Conservation (phyloP, 2,797 vertebrate genomes). For the Oophaga sylvatica region DNA sequence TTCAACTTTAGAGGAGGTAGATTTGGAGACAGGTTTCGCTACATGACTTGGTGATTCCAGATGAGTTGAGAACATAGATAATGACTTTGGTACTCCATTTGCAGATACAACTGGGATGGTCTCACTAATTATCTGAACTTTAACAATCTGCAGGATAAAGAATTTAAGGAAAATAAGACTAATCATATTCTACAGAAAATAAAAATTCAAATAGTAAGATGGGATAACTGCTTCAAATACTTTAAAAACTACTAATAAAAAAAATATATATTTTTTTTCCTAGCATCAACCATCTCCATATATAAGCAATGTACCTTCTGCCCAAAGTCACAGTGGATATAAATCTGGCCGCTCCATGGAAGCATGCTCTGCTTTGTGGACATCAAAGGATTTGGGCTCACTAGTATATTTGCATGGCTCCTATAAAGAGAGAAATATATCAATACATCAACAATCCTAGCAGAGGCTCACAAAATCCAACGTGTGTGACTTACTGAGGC, state of each 20-base stretch:
- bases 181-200: background rate
- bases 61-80: constrained; percentile 69
- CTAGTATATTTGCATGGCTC: constrained; percentile 84
- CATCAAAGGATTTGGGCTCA: constrained; percentile 91
- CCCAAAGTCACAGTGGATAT: constrained; percentile 82
- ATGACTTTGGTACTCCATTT: constrained; percentile 66
- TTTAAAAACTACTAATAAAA: no score
- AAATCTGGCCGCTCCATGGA: constrained; percentile 93
- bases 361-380: constrained; percentile 80
- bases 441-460: background rate
- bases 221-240: no score
- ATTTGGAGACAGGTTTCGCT: constrained; percentile 67
- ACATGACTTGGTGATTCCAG: constrained; percentile 74
- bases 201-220: background rate
- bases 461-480: no score
- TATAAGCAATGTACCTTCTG: constrained; percentile 81
- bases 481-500: constrained; percentile 80
- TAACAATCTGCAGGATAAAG: constrained; percentile 77
- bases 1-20: constrained; percentile 73
- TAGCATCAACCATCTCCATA: background rate
- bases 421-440: constrained; percentile 68
- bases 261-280: no score
- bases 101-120: constrained; percentile 69
- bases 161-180: background rate
- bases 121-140: constrained; percentile 85